Conservation (phyloP, 2,888 invertebrate species). For the Slavum lentiscoides region DNA sequence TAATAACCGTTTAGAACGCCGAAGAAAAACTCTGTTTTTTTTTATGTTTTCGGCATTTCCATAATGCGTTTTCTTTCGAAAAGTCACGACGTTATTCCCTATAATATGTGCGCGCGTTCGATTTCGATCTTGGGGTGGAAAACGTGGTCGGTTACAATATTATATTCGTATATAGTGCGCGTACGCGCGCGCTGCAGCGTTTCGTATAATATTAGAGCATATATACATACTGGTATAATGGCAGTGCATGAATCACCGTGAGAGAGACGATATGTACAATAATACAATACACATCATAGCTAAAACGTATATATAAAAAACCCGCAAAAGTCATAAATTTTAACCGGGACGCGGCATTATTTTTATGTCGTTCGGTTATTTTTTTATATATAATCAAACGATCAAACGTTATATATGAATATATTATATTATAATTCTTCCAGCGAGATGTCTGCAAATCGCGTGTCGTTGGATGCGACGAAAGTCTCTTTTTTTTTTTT, state of each 20-base stretch:
- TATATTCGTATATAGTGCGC: neutral
- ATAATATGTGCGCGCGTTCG: conserved; percentile 13
- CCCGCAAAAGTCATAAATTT: too few species aligned
- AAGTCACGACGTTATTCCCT: conserved; percentile 52
- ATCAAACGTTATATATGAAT: too few species aligned
- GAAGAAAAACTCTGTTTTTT: conserved; percentile 28
- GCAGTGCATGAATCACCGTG: conserved; percentile 35
- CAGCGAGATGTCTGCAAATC: too few species aligned
- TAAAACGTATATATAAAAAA: too few species aligned
- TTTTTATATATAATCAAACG: too few species aligned
- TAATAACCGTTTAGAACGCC: conserved; percentile 49
- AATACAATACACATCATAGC: neutral
- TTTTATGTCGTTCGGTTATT: too few species aligned
- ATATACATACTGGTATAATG: neutral
- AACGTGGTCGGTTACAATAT: conserved; percentile 44
- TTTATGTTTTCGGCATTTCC: conserved; percentile 52
- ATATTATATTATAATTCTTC: too few species aligned
- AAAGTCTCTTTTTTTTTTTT: too few species aligned
- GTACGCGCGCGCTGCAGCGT: neutral
- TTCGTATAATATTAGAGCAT: too few species aligned
- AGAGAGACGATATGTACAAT: neutral
- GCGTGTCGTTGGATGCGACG: too few species aligned
- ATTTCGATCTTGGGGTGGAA: conserved; percentile 41
- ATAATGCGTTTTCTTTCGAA: conserved; percentile 53
- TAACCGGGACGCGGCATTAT: too few species aligned